A percentile compares a stretch with the other conserved stretches of the same genome.
These are phyloP conservation scores for Ceratotherium simum DNA, from an alignment of 2,113 vertebrate species.

Conservation along the genomic window DNA sequence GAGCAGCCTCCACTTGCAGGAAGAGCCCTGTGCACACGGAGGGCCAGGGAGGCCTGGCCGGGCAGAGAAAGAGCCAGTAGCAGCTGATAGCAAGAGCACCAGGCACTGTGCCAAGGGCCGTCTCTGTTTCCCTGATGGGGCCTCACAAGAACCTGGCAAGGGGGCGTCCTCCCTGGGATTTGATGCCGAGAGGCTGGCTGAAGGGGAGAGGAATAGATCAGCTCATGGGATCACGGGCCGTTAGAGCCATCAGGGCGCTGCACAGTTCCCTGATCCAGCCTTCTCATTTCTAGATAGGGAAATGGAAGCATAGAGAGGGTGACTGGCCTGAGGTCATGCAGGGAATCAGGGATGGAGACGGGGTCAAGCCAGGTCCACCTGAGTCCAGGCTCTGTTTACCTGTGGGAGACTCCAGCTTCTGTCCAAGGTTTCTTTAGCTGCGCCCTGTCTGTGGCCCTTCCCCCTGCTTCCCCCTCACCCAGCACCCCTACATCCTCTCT, in stretches of 20 bases:
- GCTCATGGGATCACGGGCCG: background rate
- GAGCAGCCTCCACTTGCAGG: background rate
- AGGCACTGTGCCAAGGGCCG: background rate
- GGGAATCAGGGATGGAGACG: background rate
- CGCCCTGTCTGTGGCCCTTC: background rate
- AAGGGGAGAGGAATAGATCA: background rate
- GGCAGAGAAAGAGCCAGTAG: background rate
- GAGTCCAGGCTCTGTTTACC: too few relatives aligned
- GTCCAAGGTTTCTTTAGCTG: too few relatives aligned
- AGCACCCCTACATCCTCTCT: too few relatives aligned
- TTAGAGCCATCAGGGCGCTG: background rate
- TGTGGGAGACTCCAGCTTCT: background rate
- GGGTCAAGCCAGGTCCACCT: background rate
- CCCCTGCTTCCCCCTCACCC: too few relatives aligned
- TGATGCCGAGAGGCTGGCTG: background rate
- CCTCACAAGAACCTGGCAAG: background rate
- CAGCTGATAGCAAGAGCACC: background rate
- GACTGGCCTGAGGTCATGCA: background rate
- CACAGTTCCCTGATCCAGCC: background rate
- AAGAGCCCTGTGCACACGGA: background rate
- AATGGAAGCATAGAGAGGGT: too few relatives aligned
- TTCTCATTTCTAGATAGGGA: background rate
- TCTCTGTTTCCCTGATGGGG: background rate
- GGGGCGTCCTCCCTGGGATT: background rate
- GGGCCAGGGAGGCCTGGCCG: background rate